Evolutionary conservation across 2,797 vertebrate species (phyloP).

Genomic region (Limosa lapponica): DNA sequence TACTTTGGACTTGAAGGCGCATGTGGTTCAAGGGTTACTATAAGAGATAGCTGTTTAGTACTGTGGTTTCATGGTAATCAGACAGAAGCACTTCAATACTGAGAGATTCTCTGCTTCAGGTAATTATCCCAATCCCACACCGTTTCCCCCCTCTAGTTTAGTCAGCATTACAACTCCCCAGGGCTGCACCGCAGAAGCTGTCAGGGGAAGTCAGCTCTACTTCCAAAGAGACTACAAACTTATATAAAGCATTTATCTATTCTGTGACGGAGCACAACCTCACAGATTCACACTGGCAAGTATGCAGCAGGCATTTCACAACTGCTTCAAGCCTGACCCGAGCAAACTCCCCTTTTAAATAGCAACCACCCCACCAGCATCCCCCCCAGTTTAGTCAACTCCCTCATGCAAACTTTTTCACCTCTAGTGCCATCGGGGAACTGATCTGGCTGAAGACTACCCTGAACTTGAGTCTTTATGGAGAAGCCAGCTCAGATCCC

Average conservation of each 20-base stretch:
- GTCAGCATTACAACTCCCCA: neutral
- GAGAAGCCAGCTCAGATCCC: neutral
- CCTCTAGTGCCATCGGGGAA: neutral
- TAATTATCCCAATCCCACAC: neutral
- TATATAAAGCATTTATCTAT: fast-evolving
- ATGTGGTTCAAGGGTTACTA: neutral
- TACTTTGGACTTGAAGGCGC: neutral
- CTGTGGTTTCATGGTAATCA: neutral
- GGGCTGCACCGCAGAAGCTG: neutral
- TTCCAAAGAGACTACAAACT: neutral
- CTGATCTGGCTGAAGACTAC: neutral
- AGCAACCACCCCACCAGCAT: neutral
- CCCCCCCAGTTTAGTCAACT: neutral
- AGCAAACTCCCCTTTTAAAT: neutral
- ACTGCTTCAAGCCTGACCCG: neutral
- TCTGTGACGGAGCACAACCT: neutral
- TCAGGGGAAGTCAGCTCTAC: neutral
- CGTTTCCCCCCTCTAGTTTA: neutral
- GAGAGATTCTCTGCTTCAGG: neutral
- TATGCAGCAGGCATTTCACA: fast-evolving
- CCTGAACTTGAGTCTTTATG: neutral
- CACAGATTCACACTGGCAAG: fast-evolving
- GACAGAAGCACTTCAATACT: neutral
- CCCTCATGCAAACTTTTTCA: neutral
- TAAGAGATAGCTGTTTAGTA: neutral